phyloP scores from a whole-genome alignment of 2,888 invertebrate species.

The Gastracanthus pulcherrimus region DNA sequence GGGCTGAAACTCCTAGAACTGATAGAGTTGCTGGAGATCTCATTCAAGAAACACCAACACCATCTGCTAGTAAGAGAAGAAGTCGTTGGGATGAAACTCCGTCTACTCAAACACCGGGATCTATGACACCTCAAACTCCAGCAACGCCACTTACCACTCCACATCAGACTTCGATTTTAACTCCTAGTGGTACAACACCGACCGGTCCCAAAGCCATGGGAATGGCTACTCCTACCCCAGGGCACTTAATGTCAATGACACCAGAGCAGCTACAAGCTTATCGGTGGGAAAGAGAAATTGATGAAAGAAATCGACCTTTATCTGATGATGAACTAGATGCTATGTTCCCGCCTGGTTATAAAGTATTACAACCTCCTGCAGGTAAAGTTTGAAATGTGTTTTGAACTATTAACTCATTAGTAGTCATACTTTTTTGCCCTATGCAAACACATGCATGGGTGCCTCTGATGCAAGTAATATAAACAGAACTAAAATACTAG shows the following conservation, averaged over 20 bases:
- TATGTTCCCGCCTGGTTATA: slow-evolving; percentile 99
- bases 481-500: too few species aligned
- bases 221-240: slow-evolving; percentile 98
- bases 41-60: slow-evolving; percentile 95
- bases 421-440: too few species aligned
- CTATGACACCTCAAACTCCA: slow-evolving; percentile 87
- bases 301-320: slow-evolving; percentile 97
- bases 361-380: slow-evolving; percentile 96
- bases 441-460: too few species aligned
- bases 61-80: slow-evolving; percentile 95
- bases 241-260: slow-evolving; percentile 98
- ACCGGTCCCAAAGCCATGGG: slow-evolving; percentile 98
- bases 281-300: slow-evolving; percentile 99
- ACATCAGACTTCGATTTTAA: slow-evolving; percentile 84
- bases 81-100: slow-evolving; percentile 99
- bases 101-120: slow-evolving; percentile 83
- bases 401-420: too few species aligned
- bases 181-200: slow-evolving; percentile 84
- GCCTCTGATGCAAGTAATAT: too few species aligned
- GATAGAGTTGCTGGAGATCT: slow-evolving; percentile 90
- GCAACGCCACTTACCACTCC: slow-evolving; percentile 87
- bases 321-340: slow-evolving; percentile 98
- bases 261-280: slow-evolving; percentile 99
- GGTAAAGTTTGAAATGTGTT: slow-evolving; percentile 77
- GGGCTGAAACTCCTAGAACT: slow-evolving; percentile 99